Percentiles rank a stretch among this genome's conserved stretches.
Conservation (phyloP, 2,797 vertebrate genomes). For the Microchirus variegatus region DNA sequence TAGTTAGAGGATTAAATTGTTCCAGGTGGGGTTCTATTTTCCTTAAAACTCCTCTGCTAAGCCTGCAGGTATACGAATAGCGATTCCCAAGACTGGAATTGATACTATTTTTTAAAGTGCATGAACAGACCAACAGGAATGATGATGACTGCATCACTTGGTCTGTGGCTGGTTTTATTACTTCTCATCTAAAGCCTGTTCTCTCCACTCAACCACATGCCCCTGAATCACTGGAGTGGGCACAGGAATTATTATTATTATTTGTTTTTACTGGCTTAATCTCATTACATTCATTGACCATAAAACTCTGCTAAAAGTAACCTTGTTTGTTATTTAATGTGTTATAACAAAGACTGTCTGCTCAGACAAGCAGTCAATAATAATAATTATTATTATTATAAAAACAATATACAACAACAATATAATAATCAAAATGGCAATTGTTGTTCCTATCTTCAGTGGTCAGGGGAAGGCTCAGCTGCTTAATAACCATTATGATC, state of each 20-base stretch:
- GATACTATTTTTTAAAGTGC: slow-evolving; percentile 58
- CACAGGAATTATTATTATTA: slow-evolving; percentile 31
- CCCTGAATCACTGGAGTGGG: slow-evolving; percentile 60
- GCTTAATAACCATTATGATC: slow-evolving; percentile 66
- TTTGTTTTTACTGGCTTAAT: slow-evolving; percentile 48
- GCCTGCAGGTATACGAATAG: slow-evolving; percentile 73
- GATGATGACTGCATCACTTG: slow-evolving; percentile 32
- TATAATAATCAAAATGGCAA: slow-evolving; percentile 18
- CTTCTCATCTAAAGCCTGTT: slow-evolving; percentile 49
- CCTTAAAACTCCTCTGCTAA: slow-evolving; percentile 60
- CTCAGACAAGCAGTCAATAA: slow-evolving; percentile 35
- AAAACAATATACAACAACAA: slow-evolving; percentile 15
- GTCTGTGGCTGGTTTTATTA: slow-evolving; percentile 55
- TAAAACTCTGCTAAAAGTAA: slow-evolving; percentile 59
- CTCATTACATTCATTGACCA: slow-evolving; percentile 67
- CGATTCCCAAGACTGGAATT: slow-evolving; percentile 62
- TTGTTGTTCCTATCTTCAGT: slow-evolving; percentile 45
- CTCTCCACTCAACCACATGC: slow-evolving; percentile 48
- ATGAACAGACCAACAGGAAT: slow-evolving; percentile 46
- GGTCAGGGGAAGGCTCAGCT: slow-evolving; percentile 46
- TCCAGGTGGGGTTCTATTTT: slow-evolving; percentile 73
- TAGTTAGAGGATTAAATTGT: slow-evolving; percentile 68
- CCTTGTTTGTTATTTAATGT: slow-evolving; percentile 55
- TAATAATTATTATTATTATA: slow-evolving; percentile 41
- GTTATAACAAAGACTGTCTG: slow-evolving; percentile 46